Evolutionary conservation across 2,797 vertebrate species (phyloP), one percentile per base, ranked within the genome.

Genomic region (Catostomus latipinnis): DNA sequence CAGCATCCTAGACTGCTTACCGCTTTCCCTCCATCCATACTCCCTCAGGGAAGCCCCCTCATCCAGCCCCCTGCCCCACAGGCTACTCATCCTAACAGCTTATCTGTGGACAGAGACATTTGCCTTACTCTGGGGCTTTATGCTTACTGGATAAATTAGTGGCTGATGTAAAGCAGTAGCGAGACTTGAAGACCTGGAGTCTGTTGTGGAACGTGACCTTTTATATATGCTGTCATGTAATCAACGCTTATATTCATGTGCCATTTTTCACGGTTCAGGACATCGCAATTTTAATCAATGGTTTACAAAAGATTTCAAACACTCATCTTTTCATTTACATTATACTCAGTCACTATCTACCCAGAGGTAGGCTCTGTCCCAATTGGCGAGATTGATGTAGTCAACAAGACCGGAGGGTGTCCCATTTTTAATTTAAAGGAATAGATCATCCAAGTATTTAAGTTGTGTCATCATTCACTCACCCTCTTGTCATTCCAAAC

Each of bases 11-110:
- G 13, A 14, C 56, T 50, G 50, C 61, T 76, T 49, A 76, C 81
- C 82, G 78, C 83, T 86, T 82, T 61, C 48, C 87, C 90, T 89
- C 89, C 83, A 89, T 90, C 90, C 91, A 74, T 69, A 80, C 72
- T 72, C 76, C 92, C 92, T 93, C 92, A 93, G 92, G 93, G 92
- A 94, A 92, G 90, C 89, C 88, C 86, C 89, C 76, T 69, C 43
- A 58, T 54, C 57, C 56, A 74, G 74, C 63, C 63, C 57, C 22
- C 65, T 84, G 80, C 84, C 83, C 87, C 90, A 90, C 88, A 8
- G 50, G 73, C 73, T 50, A 34, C 22, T 53, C 45, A 22, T 65
- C 45, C 62, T 74, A 6, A 12, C 13, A 4, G 49, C 48, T 45
- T 43, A 78, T 18, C 54, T 14, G 71, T 62, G 71, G 65, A 81